phyloP scores from a whole-genome alignment of 2,888 invertebrate species.

The Diarsia rubi region DNA sequence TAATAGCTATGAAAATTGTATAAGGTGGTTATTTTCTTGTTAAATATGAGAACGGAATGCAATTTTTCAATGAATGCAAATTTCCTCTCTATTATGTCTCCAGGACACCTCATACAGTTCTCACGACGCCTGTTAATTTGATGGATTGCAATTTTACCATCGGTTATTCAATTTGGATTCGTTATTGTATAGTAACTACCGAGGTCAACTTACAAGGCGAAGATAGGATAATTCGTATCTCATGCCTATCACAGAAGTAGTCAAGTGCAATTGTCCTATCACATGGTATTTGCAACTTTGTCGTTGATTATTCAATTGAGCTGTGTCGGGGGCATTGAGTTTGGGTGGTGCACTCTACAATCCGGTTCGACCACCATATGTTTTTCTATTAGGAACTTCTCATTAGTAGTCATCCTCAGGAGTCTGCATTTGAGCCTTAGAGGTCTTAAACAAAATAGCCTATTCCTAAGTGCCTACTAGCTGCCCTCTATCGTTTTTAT shows the following conservation, averaged over 20 bases:
- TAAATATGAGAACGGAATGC: not conserved
- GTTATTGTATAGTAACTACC: constrained; percentile 8
- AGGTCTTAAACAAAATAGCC: not conserved
- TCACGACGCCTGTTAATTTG: constrained; percentile 5
- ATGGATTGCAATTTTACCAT: constrained; percentile 22
- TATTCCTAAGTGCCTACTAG: not conserved
- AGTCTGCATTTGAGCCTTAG: not conserved
- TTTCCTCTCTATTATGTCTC: not conserved
- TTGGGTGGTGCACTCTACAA: not conserved
- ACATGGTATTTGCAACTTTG: constrained; percentile 19
- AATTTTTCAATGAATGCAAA: constrained; percentile 6
- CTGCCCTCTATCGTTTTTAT: not conserved
- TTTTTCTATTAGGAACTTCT: not conserved
- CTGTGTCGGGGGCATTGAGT: not conserved
- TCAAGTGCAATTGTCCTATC: constrained; percentile 15
- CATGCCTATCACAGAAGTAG: constrained; percentile 3
- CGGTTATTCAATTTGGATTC: constrained; percentile 33
- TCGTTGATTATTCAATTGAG: constrained; percentile 33
- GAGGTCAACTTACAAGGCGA: not conserved
- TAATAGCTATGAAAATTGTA: not conserved
- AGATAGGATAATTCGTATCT: constrained; percentile 15
- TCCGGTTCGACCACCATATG: not conserved
- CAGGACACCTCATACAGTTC: not conserved
- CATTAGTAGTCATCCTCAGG: not conserved
- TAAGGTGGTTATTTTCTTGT: not conserved